phyloP scores from a whole-genome alignment of 2,113 vertebrate genomes.

The Vicugna pacos region DNA sequence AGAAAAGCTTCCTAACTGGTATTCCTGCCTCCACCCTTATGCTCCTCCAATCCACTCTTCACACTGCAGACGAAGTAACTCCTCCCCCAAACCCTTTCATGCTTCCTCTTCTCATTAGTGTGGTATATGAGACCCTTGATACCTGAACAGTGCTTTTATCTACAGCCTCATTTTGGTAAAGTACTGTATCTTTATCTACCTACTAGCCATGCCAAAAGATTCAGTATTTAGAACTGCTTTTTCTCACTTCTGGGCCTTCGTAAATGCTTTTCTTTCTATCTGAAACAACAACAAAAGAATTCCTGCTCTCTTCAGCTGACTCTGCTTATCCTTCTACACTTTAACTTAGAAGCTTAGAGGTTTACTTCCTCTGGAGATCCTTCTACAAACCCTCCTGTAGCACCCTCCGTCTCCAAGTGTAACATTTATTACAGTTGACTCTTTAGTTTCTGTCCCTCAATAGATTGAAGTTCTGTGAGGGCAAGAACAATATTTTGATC shows the following conservation, averaged over 20 bases:
- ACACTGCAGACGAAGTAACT: not conserved
- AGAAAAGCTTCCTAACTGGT: not conserved
- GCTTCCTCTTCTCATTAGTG: not conserved
- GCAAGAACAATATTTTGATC: slow-evolving; percentile 13
- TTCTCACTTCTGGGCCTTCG: not conserved
- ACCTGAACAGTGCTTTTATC: not conserved
- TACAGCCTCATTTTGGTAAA: slow-evolving; percentile 24
- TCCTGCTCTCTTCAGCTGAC: not conserved
- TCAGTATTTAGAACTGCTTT: slow-evolving; percentile 32
- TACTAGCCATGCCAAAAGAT: not conserved
- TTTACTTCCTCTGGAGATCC: slow-evolving; percentile 9
- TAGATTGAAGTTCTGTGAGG: slow-evolving; percentile 38
- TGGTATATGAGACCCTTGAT: not conserved
- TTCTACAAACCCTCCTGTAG: slow-evolving; percentile 2
- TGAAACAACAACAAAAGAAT: not conserved
- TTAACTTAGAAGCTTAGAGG: not conserved
- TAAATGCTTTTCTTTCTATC: slow-evolving; percentile 34
- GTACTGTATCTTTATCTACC: slow-evolving; percentile 8
- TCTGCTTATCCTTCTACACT: slow-evolving; percentile 47
- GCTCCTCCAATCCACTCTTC: not conserved
- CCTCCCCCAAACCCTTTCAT: not conserved
- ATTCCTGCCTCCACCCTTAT: not conserved
- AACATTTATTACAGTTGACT: not conserved
- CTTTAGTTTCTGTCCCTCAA: slow-evolving; percentile 24
- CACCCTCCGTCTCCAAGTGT: not conserved